Base-by-base conservation (phyloP, 1,140 invertebrate genomes). In the Mycetomoellerius zeteki region DNA sequence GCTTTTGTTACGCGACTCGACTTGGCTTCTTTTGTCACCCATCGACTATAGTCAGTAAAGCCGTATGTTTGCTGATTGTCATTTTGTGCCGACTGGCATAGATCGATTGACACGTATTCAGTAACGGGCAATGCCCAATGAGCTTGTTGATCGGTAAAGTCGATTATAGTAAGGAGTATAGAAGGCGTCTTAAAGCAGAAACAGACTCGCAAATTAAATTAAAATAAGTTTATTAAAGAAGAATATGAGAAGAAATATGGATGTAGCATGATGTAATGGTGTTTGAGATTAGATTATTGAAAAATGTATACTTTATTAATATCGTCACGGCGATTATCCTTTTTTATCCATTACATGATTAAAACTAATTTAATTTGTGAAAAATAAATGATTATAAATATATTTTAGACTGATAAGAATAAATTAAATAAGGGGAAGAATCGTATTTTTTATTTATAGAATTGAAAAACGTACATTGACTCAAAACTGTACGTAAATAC, bases 51-150 rank as follows among this genome's bases (percentile, higher is more conserved):
- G 19, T 33, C 69, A 24, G 54, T 54, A 62, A 84, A 75, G 80
- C 69, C 80, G 2, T 84, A 75, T 62, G 73, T 27, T 30, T 73
- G 69, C 37, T 60, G 80, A 84, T 84, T 67, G 80, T 69, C 69
- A 73, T 84, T 84, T 84, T 84, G 69, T 75, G 54, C 80, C 54
- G 67, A 82, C 67, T 84, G 69, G 69, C 69, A 60, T 84, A 84
- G 54, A 84, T 84, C 80, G 80, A 84, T 84, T 75, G 80, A 84
- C 71, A 84, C 80, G 69, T 84, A 84, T 84, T 84, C 69, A 50
- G 80, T 84, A 73, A 84, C 80, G 27, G 62, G 54, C 37, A 30
- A 27, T 16, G 21, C 14, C 80, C 80, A 75, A 73, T 84, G 37
- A 82, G 54, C 67, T 82, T 60, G 80, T 73, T 73, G 80, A 84